A percentile compares a stretch with the other conserved stretches of the same genome.
phyloP scores from a whole-genome alignment of 53 echinoderm and acorn worm genomes.

The Astropecten irregularis region DNA sequence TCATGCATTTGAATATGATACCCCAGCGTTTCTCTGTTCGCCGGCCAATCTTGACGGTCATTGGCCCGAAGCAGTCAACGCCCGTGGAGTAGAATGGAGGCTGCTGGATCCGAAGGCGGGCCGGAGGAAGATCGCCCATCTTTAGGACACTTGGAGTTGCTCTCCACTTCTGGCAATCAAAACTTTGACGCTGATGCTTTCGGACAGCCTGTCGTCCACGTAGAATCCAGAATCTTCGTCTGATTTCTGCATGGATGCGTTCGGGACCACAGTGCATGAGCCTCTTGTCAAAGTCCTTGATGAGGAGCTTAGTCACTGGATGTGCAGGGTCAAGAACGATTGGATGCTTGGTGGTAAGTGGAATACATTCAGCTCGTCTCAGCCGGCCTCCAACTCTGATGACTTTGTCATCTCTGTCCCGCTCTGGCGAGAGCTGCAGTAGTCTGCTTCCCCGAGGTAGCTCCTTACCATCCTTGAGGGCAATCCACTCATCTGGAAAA shows the following conservation, averaged over 20 bases:
- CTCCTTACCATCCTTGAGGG: not conserved
- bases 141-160: not conserved
- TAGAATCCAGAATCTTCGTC: no score
- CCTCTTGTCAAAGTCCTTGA: not conserved
- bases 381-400: no score
- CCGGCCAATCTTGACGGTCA: no score
- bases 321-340: not conserved
- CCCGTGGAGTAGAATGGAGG: slow-evolving; percentile 22
- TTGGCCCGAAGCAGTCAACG: slow-evolving; percentile 38
- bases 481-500: not conserved
- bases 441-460: not conserved
- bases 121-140: slow-evolving; percentile 20
- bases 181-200: slow-evolving; percentile 3
- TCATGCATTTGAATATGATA: slow-evolving; percentile 26
- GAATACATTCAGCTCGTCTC: no score
- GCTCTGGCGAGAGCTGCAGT: no score
- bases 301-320: not conserved
- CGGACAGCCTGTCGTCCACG: slow-evolving; percentile 6
- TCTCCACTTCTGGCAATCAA: slow-evolving; percentile 9
- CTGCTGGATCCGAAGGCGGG: not conserved
- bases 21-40: no score
- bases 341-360: not conserved
- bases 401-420: not conserved
- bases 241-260: slow-evolving; percentile 1
- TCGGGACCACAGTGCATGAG: slow-evolving; percentile 21